Evolutionary conservation across 2,797 vertebrate species (phyloP).

Genomic region (Onychomys leucogaster): DNA sequence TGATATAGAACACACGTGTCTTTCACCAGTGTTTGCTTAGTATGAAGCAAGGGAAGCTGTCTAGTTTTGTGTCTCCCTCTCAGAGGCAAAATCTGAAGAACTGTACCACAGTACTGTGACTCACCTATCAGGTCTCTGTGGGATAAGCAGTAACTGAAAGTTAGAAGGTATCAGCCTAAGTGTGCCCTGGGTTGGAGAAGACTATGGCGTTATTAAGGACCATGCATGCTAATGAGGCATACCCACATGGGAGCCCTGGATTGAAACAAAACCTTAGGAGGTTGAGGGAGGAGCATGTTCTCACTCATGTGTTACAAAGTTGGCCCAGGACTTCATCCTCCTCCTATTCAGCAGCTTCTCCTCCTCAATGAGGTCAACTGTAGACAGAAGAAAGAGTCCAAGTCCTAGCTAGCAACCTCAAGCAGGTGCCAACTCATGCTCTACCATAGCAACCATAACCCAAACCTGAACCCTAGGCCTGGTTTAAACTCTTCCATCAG

Average conservation of each 20-base stretch:
- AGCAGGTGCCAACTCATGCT: background rate
- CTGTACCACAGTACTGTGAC: background rate
- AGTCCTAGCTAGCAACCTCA: background rate
- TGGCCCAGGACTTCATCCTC: slow-evolving; percentile 93
- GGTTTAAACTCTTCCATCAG: background rate
- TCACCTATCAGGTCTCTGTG: rapidly evolving
- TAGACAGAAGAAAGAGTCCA: background rate
- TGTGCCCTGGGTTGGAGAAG: background rate
- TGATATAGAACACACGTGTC: background rate
- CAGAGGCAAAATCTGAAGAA: background rate
- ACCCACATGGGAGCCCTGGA: too few species aligned
- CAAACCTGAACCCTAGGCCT: background rate
- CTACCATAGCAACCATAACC: background rate
- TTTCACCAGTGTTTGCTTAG: too few species aligned
- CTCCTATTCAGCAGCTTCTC: slow-evolving; percentile 90
- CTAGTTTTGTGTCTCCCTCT: background rate
- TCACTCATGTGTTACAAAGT: slow-evolving; percentile 92
- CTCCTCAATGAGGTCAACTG: slow-evolving; percentile 85
- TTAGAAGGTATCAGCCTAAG: rapidly evolving
- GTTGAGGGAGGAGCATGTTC: slow-evolving; percentile 16
- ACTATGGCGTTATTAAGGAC: background rate
- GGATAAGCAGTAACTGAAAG: rapidly evolving
- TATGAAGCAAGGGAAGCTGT: background rate
- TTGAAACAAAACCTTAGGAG: background rate
- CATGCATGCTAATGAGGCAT: background rate